These are phyloP conservation scores for Eilema depressum DNA, from an alignment of 2,888 invertebrate genomes.

Conservation along the genomic window DNA sequence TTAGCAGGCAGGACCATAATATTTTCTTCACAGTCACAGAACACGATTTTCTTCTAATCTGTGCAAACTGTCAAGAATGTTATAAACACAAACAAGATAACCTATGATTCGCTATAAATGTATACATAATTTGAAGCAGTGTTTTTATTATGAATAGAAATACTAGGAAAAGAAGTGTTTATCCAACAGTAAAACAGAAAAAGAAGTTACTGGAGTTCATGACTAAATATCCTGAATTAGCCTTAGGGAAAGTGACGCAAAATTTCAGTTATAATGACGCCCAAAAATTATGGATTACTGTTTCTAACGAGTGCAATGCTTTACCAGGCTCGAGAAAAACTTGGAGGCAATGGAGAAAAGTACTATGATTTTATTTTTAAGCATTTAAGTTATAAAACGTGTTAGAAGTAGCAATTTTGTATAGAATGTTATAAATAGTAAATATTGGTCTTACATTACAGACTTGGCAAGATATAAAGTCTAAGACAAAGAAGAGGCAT, in stretches of 20 bases:
- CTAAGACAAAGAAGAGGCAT: conserved; percentile 71
- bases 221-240: conserved; percentile 73
- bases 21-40: no score
- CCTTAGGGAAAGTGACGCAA: conserved; percentile 70
- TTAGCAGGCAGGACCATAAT: no score
- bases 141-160: conserved; percentile 63
- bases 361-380: conserved; percentile 40
- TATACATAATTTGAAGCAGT: not conserved
- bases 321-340: conserved; percentile 78
- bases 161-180: conserved; percentile 66
- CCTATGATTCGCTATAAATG: not conserved
- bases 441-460: conserved; percentile 51
- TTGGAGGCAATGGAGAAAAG: conserved; percentile 82
- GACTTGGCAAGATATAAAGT: conserved; percentile 81
- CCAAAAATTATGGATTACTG: conserved; percentile 73
- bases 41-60: no score
- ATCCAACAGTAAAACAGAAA: conserved; percentile 73
- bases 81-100: not conserved
- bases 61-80: no score
- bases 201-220: conserved; percentile 76
- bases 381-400: not conserved
- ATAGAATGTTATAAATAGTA: not conserved
- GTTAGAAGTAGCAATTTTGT: not conserved
- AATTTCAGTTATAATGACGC: conserved; percentile 72
- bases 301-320: conserved; percentile 76